Evolutionary conservation across 2,888 invertebrate species (phyloP).

Genomic region (Penaeus monodon): DNA sequence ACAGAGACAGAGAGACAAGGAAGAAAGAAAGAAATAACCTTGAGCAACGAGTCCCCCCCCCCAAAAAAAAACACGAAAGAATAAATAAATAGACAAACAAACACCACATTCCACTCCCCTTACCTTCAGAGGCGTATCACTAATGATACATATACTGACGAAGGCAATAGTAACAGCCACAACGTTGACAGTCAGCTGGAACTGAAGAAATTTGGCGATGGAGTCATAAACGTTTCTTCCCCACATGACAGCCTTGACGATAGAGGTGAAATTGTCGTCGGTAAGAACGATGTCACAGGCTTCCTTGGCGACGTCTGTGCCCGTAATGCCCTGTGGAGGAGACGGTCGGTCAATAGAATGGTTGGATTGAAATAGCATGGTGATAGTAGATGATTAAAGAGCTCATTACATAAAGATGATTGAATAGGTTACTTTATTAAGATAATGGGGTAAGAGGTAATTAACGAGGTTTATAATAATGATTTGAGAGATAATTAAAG

Average conservation of each 20-base stretch:
- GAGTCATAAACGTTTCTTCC: slow-evolving; percentile 99
- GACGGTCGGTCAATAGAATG: not conserved
- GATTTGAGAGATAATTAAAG: too few species aligned
- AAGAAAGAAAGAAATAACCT: too few species aligned
- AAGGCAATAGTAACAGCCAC: slow-evolving; percentile 99
- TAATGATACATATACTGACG: slow-evolving; percentile 96
- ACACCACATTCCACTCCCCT: slow-evolving; percentile 30
- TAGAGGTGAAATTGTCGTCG: slow-evolving; percentile 98
- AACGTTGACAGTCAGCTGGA: slow-evolving; percentile 98
- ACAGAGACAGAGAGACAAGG: too few species aligned
- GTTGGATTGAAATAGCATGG: not conserved
- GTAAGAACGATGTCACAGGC: slow-evolving; percentile 99
- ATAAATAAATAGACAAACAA: too few species aligned
- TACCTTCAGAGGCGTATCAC: slow-evolving; percentile 95
- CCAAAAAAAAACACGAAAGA: too few species aligned
- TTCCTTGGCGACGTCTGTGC: slow-evolving; percentile 99
- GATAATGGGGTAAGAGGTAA: too few species aligned
- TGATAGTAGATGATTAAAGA: not conserved
- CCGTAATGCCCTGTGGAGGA: slow-evolving; percentile 88
- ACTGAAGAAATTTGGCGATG: slow-evolving; percentile 99
- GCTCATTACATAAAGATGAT: not conserved
- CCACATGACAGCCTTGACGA: slow-evolving; percentile 99
- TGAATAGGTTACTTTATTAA: too few species aligned
- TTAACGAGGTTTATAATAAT: too few species aligned
- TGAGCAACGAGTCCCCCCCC: too few species aligned